Evolutionary conservation across 2,888 invertebrate genomes (phyloP).

Genomic region (Helicoverpa assulta): DNA sequence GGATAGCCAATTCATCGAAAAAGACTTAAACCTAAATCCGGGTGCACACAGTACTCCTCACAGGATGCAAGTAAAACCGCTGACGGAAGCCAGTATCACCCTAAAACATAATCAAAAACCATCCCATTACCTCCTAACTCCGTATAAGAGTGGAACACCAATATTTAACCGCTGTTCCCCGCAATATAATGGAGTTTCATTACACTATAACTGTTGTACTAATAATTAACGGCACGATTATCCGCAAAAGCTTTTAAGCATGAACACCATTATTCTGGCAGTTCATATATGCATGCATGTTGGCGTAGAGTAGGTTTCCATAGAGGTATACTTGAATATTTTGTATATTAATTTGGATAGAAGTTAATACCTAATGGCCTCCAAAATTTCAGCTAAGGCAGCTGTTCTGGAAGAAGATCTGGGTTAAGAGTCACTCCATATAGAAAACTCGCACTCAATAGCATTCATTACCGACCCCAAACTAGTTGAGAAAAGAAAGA

Average conservation of each 20-base stretch:
- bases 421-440: too few relatives aligned
- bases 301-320: slow-evolving; percentile 19
- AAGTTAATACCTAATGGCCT: background rate
- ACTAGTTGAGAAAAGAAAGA: too few relatives aligned
- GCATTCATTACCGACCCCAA: too few relatives aligned
- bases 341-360: background rate
- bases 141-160: slow-evolving; percentile 37
- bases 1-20: too few relatives aligned
- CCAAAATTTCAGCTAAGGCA: background rate
- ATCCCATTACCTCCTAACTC: slow-evolving; percentile 37
- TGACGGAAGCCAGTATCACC: background rate
- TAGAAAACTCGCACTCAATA: too few relatives aligned
- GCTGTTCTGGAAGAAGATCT: background rate
- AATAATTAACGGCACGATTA: slow-evolving; percentile 80
- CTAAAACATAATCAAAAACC: slow-evolving; percentile 26
- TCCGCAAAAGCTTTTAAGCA: slow-evolving; percentile 83
- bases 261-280: slow-evolving; percentile 71
- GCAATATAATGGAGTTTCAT: slow-evolving; percentile 70
- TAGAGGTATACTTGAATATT: slow-evolving; percentile 14
- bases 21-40: too few relatives aligned
- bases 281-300: slow-evolving; percentile 62
- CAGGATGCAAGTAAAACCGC: too few relatives aligned
- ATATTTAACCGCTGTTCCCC: slow-evolving; percentile 51
- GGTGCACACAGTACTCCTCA: too few relatives aligned
- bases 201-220: slow-evolving; percentile 68